These are phyloP conservation scores for Oryzias celebensis DNA, from an alignment of 2,113 vertebrate species.

Conservation along the genomic window DNA sequence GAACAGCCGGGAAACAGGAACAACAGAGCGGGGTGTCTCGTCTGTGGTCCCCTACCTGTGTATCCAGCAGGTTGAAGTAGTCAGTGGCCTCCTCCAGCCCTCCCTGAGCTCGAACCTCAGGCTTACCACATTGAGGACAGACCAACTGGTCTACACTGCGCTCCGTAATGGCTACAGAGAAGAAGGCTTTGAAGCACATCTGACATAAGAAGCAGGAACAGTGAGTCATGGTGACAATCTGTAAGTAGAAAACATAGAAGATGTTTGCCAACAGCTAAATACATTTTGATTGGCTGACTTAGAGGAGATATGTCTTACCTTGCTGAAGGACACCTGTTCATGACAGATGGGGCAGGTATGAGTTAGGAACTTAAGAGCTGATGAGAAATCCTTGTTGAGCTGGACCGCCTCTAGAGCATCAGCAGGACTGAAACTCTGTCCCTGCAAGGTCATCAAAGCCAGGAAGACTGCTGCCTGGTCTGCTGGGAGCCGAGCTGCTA, in stretches of 20 bases:
- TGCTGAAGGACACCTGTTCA: conserved; percentile 77
- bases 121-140: conserved; percentile 76
- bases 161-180: conserved; percentile 76
- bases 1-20: neutral
- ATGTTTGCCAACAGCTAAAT: neutral
- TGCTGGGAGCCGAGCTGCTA: conserved; percentile 42
- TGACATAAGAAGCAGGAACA: conserved; percentile 79
- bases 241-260: conserved; percentile 6
- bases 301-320: conserved; percentile 48
- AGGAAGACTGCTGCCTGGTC: conserved; percentile 65
- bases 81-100: conserved; percentile 71
- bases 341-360: conserved; percentile 79
- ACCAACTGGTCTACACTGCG: conserved; percentile 71
- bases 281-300: neutral
- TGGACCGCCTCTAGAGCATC: conserved; percentile 76
- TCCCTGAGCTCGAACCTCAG: conserved; percentile 59
- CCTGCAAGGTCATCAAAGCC: conserved; percentile 64
- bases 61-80: conserved; percentile 80
- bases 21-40: no score
- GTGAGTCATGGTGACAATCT: conserved; percentile 82
- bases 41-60: conserved; percentile 64
- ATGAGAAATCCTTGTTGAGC: conserved; percentile 66
- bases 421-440: conserved; percentile 56
- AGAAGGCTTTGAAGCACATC: conserved; percentile 75
- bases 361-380: conserved; percentile 76